Conservation (phyloP, 2,888 invertebrate species). For the Watsonalla binaria region DNA sequence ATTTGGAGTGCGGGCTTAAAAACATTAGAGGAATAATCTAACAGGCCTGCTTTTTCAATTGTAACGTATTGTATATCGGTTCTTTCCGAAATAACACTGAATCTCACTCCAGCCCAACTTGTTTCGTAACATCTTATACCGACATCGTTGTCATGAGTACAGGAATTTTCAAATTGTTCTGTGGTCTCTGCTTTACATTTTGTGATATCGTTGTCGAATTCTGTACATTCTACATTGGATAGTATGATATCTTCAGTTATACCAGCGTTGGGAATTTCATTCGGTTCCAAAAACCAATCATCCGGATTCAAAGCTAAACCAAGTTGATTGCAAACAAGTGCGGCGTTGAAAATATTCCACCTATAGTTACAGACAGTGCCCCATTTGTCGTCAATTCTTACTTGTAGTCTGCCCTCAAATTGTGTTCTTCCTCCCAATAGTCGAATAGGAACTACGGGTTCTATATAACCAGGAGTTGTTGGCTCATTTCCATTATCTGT, state of each 20-base stretch:
- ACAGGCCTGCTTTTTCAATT: constrained; percentile 94
- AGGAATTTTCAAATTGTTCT: constrained; percentile 92
- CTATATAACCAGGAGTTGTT: constrained; percentile 79
- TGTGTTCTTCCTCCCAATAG: constrained; percentile 88
- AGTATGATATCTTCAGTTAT: constrained; percentile 86
- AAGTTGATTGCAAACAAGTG: constrained; percentile 96
- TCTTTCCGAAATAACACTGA: constrained; percentile 92
- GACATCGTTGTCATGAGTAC: constrained; percentile 91
- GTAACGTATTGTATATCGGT: constrained; percentile 92
- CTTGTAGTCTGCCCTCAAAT: constrained; percentile 92
- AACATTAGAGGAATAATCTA: constrained; percentile 93
- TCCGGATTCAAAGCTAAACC: constrained; percentile 95
- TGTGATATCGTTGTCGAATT: constrained; percentile 93
- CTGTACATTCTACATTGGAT: constrained; percentile 93
- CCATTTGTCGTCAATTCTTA: constrained; percentile 92
- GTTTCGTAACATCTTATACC: constrained; percentile 93
- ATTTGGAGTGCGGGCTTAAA: constrained; percentile 95
- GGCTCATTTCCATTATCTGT: constrained; percentile 78
- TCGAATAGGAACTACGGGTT: constrained; percentile 84
- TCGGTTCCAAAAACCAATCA: constrained; percentile 92
- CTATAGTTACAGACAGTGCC: constrained; percentile 98
- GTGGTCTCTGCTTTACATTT: constrained; percentile 88
- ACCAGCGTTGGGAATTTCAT: constrained; percentile 88
- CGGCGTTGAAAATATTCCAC: constrained; percentile 95
- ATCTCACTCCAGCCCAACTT: constrained; percentile 95